Evolutionary conservation across 2,888 invertebrate genomes (phyloP).

Genomic region (Eristalinus sepulchralis): DNA sequence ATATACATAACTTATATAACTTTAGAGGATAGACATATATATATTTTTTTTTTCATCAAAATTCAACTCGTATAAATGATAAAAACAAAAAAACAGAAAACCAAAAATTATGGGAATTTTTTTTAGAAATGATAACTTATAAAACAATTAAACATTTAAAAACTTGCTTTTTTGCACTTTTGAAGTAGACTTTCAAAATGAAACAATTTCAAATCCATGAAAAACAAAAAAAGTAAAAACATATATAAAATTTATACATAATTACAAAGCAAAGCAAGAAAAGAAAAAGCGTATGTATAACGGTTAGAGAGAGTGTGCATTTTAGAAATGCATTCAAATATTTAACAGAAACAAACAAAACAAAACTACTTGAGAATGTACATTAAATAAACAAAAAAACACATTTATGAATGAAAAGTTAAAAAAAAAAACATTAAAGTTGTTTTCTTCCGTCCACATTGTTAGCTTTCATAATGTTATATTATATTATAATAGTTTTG

Average conservation of each 20-base stretch:
- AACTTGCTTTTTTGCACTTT: constrained; percentile 71
- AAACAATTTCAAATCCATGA: constrained; percentile 53
- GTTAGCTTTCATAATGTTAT: constrained; percentile 79
- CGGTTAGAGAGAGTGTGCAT: constrained; percentile 47
- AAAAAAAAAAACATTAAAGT: constrained; percentile 74
- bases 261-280: constrained; percentile 17
- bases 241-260: constrained; percentile 39
- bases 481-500: constrained; percentile 71
- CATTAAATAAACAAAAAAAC: constrained; percentile 10
- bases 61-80: constrained; percentile 39
- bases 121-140: constrained; percentile 35
- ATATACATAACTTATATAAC: not conserved
- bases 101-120: constrained; percentile 55
- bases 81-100: not conserved
- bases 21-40: not conserved
- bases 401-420: constrained; percentile 54
- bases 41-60: constrained; percentile 9
- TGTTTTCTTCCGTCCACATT: constrained; percentile 81
- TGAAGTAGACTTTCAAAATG: constrained; percentile 69
- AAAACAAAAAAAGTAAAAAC: constrained; percentile 25
- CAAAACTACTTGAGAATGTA: constrained; percentile 36
- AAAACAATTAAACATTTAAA: constrained; percentile 54
- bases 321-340: constrained; percentile 61
- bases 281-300: constrained; percentile 28
- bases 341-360: not conserved